Evolutionary conservation across 2,888 invertebrate genomes (phyloP).

Genomic region (Camponotus fellah): DNA sequence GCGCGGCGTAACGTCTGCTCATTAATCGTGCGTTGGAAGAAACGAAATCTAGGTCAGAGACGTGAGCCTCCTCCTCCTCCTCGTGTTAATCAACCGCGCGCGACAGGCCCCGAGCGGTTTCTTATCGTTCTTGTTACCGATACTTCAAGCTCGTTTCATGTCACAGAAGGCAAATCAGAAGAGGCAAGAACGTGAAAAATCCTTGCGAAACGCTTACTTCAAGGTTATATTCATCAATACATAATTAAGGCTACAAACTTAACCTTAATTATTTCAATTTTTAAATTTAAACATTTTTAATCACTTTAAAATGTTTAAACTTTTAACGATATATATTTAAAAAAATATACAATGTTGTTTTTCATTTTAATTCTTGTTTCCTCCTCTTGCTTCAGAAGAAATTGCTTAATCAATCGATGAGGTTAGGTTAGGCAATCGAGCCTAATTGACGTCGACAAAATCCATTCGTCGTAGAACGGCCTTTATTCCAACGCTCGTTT

Average conservation of each 20-base stretch:
- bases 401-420: background rate
- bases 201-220: background rate
- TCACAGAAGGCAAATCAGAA: background rate
- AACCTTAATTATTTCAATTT: background rate
- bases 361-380: background rate
- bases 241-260: background rate
- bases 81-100: constrained; percentile 48
- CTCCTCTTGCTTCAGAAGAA: background rate
- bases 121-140: constrained; percentile 30
- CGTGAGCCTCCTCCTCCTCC: constrained; percentile 21
- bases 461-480: background rate
- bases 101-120: constrained; percentile 36
- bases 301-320: too few relatives aligned
- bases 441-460: background rate
- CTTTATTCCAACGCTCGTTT: constrained; percentile 29
- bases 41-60: constrained; percentile 56
- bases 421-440: background rate
- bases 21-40: constrained; percentile 52
- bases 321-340: background rate
- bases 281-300: too few relatives aligned
- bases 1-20: constrained; percentile 45
- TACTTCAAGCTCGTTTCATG: background rate
- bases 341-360: background rate
- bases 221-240: background rate
- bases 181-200: background rate